Base-by-base conservation (phyloP, 2,888 invertebrate genomes). In the Drosophila quinaria region DNA sequence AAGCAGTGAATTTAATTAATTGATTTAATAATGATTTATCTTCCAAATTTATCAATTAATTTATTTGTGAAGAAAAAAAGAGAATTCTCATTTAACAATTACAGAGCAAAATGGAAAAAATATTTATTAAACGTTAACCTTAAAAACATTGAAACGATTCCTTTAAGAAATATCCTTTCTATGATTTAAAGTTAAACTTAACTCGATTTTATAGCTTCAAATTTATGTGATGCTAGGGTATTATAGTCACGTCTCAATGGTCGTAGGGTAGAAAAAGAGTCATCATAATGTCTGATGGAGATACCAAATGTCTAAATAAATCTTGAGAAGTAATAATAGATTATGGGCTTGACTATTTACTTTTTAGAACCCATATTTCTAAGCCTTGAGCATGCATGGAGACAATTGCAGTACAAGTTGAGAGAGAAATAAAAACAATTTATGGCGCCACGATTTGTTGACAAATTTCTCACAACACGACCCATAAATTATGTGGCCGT, bases 401-500 rank as follows among this genome's bases (percentile, higher is more conserved):
- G 44, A 59, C 77, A 67, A 67, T 60, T 83, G 65, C 29, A 46
- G 35, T 50, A 47, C 50, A 44, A 58, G 64, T 22, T 29, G 47
- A 41, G 39, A 50, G 47, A 50, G 47, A 50, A 61, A 62, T 44
- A 60, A 64, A 65, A 81, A 64, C 65, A 86, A 88, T 84, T 84
- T 84, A 84, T 84, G 80, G 86, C 83, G 78, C 90, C 90, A 90
- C 90, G 90, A 90, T 84, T 82, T 81, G 91, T 90, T 90, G 91
- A 90, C 90, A 90, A 90, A 90, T 90, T 90, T 89, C 79, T 75
- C 78, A 79, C 81, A 85, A 88, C 90, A 90, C 85, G 87, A 87
- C 63, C 67, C 73, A 87, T 87, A 89, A 87, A 87, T 87, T 87
- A 87, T 82, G 80, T 82, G 79, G 55, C 87, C 86, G 85, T 85